Evolutionary conservation across 2,113 vertebrate species (phyloP), one percentile per base, ranked within the genome.

Genomic region (Notarius lentiginosus): DNA sequence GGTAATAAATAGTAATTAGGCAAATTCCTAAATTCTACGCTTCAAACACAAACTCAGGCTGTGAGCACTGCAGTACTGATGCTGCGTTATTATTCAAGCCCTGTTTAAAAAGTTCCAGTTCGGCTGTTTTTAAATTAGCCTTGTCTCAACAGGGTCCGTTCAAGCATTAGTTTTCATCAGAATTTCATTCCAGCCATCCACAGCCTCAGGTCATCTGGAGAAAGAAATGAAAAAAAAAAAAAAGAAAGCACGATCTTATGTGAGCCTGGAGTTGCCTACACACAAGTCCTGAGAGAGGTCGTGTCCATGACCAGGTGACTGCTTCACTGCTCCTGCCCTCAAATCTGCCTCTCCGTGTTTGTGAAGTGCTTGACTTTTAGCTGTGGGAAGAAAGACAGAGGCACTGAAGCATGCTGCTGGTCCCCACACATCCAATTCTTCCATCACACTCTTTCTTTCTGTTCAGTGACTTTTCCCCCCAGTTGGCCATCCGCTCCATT

Each of bases 391-490:
- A 89, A 63, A 61, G 80, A 61, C n/a, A 24, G 72, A 86, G 65
- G 73, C 81, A 80, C 63, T 61, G 84, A 85, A 51, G 73, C 47
- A 53, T 88, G 60, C 79, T 12, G 51, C 72, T 68, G 72, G 24
- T 22, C 84, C 87, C 68, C 65, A 77, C 85, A 86, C 65, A 72
- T 86, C 53, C 61, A 77, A 61, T 80, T 84, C 75, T 66, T 24
- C 82, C 81, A 77, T 58, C 34, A 58, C 77, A 79, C 20, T 65
- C 49, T 24, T 41, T 61, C 70, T 60, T 84, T 84, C 51, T 47
- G 55, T 70, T 79, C 82, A 56, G 61, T 83, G 60, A 68, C 61
- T 41, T 24, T 0, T 73, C 18, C 5, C 30, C 68, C 63, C 34
- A 7, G 65, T 76, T 17, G 12, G 79, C 34, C 18, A 9, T 22